Percentiles rank a stretch among this genome's conserved stretches.
Evolutionary conservation across 2,113 vertebrate species (phyloP).

Genomic region (Oreotrochilus melanogaster): DNA sequence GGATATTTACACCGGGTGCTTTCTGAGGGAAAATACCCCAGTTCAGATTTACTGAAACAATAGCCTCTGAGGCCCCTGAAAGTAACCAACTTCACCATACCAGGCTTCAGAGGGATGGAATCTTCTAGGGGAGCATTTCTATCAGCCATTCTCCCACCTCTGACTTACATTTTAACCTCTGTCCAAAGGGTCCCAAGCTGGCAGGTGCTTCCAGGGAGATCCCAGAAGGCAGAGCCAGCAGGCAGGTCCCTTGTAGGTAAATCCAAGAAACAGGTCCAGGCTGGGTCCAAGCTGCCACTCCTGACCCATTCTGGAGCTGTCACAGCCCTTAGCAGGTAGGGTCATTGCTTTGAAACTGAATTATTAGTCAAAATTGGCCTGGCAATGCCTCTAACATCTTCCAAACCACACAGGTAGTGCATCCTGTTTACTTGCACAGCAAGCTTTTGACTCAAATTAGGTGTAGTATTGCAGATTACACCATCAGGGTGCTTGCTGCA

Average conservation of each 20-base stretch:
- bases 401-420: no score
- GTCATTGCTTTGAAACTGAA: not conserved
- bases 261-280: no score
- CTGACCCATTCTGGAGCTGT: not conserved
- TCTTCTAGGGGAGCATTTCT: not conserved
- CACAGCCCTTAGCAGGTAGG: rapidly evolving
- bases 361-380: not conserved
- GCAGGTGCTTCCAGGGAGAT: not conserved
- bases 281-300: not conserved
- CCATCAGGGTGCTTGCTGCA: not conserved
- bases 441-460: not conserved
- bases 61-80: not conserved
- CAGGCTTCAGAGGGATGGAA: not conserved
- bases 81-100: not conserved
- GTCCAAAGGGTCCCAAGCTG: not conserved
- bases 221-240: no score
- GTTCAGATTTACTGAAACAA: not conserved
- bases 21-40: not conserved
- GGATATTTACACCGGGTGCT: not conserved
- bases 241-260: not conserved
- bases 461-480: not conserved
- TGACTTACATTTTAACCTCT: not conserved
- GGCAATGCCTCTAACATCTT: not conserved
- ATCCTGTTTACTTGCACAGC: not conserved
- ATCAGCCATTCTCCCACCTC: not conserved